A percentile compares a stretch with the other conserved stretches of the same genome.
Evolutionary conservation across 2,888 invertebrate species (phyloP).

Genomic region (Ctena decussata): DNA sequence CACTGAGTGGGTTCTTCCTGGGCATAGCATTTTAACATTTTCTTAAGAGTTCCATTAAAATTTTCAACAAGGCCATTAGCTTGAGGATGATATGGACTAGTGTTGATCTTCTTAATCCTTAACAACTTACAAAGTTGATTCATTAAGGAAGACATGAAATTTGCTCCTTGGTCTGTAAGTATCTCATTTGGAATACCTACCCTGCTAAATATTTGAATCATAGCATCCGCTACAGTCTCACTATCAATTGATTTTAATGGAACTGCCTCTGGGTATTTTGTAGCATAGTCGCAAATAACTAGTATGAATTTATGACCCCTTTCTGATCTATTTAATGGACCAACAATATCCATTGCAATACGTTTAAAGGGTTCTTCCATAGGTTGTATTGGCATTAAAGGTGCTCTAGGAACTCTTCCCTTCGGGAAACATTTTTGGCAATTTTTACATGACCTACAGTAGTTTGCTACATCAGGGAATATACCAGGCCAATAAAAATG

Average conservation of each 20-base stretch:
- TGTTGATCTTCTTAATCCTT: too few relatives aligned
- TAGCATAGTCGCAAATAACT: constrained; percentile 3
- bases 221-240: too few relatives aligned
- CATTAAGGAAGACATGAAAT: constrained; percentile 13
- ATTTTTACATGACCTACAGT: background rate
- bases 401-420: background rate
- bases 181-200: too few relatives aligned
- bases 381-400: constrained; percentile 4
- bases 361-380: constrained; percentile 8
- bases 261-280: constrained; percentile 4
- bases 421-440: background rate
- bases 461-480: constrained; percentile 3
- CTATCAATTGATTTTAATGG: background rate
- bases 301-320: constrained; percentile 14
- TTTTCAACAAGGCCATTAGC: constrained; percentile 13
- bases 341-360: constrained; percentile 2
- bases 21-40: constrained; percentile 9
- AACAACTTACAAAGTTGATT: background rate
- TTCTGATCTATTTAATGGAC: background rate
- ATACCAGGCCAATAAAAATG: constrained; percentile 19
- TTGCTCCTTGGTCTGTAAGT: too few relatives aligned
- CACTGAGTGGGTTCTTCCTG: background rate
- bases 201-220: background rate
- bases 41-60: too few relatives aligned
- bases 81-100: background rate